Evolutionary conservation across 1,140 invertebrate genomes (phyloP).

Genomic region (Phymastichus coffea): DNA sequence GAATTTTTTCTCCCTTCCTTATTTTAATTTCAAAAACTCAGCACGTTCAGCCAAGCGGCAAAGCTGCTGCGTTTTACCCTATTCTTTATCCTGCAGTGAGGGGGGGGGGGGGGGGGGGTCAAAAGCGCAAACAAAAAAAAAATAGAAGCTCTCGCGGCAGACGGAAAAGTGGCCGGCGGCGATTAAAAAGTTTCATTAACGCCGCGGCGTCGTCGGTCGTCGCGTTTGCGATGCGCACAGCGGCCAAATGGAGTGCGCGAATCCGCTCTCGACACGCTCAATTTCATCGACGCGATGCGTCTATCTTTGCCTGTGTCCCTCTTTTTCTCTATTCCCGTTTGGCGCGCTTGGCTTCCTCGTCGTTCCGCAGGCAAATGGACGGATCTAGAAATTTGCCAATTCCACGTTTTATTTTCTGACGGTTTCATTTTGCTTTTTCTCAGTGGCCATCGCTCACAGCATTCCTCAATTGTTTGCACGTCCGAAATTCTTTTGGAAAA

Average conservation of each 20-base stretch:
- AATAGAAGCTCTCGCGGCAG: too few relatives aligned
- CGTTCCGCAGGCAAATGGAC: too few relatives aligned
- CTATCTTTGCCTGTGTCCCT: conserved; percentile 9
- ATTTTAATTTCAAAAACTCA: conserved; percentile 36
- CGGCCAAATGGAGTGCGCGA: conserved; percentile 45
- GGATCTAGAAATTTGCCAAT: too few relatives aligned
- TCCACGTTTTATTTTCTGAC: too few relatives aligned
- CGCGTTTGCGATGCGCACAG: too few relatives aligned
- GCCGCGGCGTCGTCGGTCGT: conserved; percentile 38
- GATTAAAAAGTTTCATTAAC: conserved; percentile 50
- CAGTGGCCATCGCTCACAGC: too few relatives aligned
- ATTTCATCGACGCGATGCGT: conserved; percentile 37
- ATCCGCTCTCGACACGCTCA: conserved; percentile 39
- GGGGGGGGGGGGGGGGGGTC: conserved; percentile 1
- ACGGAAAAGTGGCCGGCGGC: conserved; percentile 39
- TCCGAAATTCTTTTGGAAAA: too few relatives aligned
- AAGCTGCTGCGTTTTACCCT: conserved; percentile 25
- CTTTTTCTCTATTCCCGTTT: conserved; percentile 3
- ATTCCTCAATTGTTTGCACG: too few relatives aligned
- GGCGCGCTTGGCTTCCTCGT: too few relatives aligned
- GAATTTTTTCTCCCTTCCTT: conserved; percentile 33
- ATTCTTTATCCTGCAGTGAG: conserved; percentile 21
- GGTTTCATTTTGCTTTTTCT: too few relatives aligned
- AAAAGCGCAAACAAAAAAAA: too few relatives aligned
- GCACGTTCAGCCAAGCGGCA: conserved; percentile 29